These are phyloP conservation scores for Drosophila melanogaster DNA, from an alignment of 1,140 invertebrate species.

Conservation along the genomic window DNA sequence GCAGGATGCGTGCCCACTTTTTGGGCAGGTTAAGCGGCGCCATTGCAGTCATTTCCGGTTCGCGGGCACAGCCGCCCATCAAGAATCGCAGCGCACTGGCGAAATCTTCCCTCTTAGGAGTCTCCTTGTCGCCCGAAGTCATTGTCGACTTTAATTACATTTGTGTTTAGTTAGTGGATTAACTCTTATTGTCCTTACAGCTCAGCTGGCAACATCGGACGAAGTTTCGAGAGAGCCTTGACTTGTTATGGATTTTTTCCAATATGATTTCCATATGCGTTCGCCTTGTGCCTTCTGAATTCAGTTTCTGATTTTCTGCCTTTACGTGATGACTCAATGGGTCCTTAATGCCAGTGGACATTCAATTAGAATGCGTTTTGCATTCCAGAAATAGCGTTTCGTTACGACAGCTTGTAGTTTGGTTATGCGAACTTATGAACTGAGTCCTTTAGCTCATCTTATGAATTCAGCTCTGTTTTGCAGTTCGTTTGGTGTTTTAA, in stretches of 20 bases:
- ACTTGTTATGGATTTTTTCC: neutral
- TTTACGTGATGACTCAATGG: neutral
- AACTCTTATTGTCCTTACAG: slow-evolving; percentile 12
- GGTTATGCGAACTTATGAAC: neutral
- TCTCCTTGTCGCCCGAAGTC: slow-evolving; percentile 35
- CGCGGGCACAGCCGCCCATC: slow-evolving; percentile 68
- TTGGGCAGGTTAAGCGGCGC: slow-evolving; percentile 85
- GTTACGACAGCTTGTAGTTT: neutral
- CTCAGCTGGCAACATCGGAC: neutral
- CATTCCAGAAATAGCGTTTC: neutral
- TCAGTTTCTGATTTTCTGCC: neutral
- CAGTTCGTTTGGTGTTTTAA: neutral
- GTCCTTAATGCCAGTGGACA: neutral
- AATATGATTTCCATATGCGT: slow-evolving; percentile 8
- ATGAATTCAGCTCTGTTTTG: neutral
- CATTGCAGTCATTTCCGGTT: slow-evolving; percentile 70
- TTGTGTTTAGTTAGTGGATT: slow-evolving; percentile 35
- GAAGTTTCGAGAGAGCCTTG: slow-evolving; percentile 15
- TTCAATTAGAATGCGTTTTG: too few relatives aligned
- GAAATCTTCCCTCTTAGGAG: slow-evolving; percentile 66
- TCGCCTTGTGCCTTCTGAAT: neutral
- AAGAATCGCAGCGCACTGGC: slow-evolving; percentile 68
- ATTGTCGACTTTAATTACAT: slow-evolving; percentile 54
- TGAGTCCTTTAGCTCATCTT: neutral
- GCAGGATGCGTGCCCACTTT: slow-evolving; percentile 86